Evolutionary conservation across 2,113 vertebrate genomes (phyloP).

Genomic region (Bagarius yarrelli): DNA sequence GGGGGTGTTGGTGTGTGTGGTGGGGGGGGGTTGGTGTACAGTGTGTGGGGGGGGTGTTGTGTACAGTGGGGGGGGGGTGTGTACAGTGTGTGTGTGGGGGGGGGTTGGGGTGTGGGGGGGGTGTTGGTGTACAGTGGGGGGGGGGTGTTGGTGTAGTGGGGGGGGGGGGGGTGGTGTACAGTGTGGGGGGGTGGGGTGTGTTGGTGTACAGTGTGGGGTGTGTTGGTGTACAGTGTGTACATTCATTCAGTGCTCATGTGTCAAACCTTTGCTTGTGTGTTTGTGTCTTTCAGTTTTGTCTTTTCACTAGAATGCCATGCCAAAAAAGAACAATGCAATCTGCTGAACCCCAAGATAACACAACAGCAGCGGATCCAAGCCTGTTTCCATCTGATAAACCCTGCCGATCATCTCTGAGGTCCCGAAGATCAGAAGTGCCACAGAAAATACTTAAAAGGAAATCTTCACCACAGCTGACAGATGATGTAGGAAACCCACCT

Average conservation of each 20-base stretch:
- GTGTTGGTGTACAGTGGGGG: too few species aligned
- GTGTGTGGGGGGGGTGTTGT: too few species aligned
- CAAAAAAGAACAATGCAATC: conserved; percentile 67
- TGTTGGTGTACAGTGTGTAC: too few species aligned
- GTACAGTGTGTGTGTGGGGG: too few species aligned
- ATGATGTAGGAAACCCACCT: conserved; percentile 53
- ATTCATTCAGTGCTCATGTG: not conserved
- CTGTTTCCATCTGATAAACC: conserved; percentile 53
- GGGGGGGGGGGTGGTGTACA: too few species aligned
- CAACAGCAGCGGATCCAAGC: conserved; percentile 65
- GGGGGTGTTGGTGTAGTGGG: too few species aligned
- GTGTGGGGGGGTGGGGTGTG: too few species aligned
- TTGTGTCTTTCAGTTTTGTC: not conserved
- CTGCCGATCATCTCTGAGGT: conserved; percentile 50
- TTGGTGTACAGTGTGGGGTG: too few species aligned
- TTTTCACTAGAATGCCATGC: conserved; percentile 69
- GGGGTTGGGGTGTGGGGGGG: too few species aligned
- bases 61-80: too few species aligned
- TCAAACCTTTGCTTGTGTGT: not conserved
- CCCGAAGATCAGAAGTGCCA: conserved; percentile 54
- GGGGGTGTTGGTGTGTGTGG: too few species aligned
- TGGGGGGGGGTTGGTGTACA: too few species aligned
- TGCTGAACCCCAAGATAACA: conserved; percentile 64
- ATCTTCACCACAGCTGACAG: conserved; percentile 35
- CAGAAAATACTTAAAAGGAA: conserved; percentile 65